Conservation (phyloP, 2,888 invertebrate species). For the Drosophila aldrichi region DNA sequence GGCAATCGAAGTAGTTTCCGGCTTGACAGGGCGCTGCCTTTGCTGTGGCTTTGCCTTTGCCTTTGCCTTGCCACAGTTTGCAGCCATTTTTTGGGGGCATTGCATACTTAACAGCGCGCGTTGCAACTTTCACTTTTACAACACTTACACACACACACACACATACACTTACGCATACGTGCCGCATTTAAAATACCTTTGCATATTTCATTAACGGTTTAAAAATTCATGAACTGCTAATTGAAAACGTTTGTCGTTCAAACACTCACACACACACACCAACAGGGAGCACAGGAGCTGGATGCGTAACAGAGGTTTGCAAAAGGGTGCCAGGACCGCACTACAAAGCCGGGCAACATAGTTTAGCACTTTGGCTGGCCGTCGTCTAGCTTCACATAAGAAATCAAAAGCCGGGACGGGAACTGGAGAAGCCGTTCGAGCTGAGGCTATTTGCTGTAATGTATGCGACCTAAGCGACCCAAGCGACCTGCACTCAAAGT, state of each 20-base stretch:
- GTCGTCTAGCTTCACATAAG: constrained; percentile 56
- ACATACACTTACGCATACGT: not conserved
- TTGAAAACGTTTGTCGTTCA: constrained; percentile 84
- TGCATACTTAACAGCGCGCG: constrained; percentile 45
- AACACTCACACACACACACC: constrained; percentile 40
- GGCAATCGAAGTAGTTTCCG: constrained; percentile 85
- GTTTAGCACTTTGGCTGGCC: constrained; percentile 81
- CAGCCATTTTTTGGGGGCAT: constrained; percentile 35
- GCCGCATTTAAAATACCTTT: constrained; percentile 71
- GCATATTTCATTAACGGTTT: constrained; percentile 79
- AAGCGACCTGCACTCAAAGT: constrained; percentile 78
- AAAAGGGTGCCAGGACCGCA: constrained; percentile 73
- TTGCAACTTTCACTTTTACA: constrained; percentile 68
- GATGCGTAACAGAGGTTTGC: constrained; percentile 64
- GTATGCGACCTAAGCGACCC: constrained; percentile 60
- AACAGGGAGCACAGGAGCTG: constrained; percentile 15
- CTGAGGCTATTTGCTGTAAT: constrained; percentile 32
- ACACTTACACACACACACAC: constrained; percentile 1
- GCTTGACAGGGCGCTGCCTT: constrained; percentile 54
- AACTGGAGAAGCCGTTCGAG: constrained; percentile 7
- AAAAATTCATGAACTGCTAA: constrained; percentile 84
- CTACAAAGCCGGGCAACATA: constrained; percentile 82
- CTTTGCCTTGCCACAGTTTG: constrained; percentile 26
- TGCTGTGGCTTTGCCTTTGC: constrained; percentile 37
- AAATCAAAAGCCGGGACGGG: constrained; percentile 62